phyloP scores from a whole-genome alignment of 2,888 invertebrate species.

The Limnephilus rhombicus region DNA sequence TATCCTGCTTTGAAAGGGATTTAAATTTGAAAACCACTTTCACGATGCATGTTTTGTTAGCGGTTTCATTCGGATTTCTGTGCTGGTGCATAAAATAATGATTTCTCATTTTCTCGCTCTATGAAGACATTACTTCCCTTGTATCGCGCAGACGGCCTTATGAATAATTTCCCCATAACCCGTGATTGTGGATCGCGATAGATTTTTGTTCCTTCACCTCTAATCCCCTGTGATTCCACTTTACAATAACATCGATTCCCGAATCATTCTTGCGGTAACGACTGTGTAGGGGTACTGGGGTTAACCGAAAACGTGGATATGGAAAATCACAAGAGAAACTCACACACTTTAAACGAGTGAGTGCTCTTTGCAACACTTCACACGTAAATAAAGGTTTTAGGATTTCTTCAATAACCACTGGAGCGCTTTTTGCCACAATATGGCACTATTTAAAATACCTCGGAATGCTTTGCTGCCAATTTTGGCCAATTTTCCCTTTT shows the following conservation, averaged over 20 bases:
- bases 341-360: background rate
- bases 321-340: background rate
- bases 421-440: too few species aligned
- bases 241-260: constrained; percentile 53
- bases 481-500: too few species aligned
- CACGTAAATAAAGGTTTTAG: background rate
- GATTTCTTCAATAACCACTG: background rate
- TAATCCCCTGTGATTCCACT: constrained; percentile 52
- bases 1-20: background rate
- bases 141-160: constrained; percentile 60
- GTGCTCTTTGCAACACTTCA: background rate
- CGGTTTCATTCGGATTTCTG: constrained; percentile 38
- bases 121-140: constrained; percentile 59
- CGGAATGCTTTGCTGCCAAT: too few species aligned
- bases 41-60: constrained; percentile 36
- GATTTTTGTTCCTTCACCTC: constrained; percentile 60
- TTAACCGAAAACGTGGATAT: background rate
- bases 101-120: constrained; percentile 56
- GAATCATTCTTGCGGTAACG: constrained; percentile 33
- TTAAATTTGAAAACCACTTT: constrained; percentile 28
- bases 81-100: constrained; percentile 62
- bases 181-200: constrained; percentile 63
- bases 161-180: constrained; percentile 65
- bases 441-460: too few species aligned
- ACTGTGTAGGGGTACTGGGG: background rate